These are phyloP conservation scores for Drosophila truncata DNA, from an alignment of 1,140 invertebrate genomes.

Conservation along the genomic window DNA sequence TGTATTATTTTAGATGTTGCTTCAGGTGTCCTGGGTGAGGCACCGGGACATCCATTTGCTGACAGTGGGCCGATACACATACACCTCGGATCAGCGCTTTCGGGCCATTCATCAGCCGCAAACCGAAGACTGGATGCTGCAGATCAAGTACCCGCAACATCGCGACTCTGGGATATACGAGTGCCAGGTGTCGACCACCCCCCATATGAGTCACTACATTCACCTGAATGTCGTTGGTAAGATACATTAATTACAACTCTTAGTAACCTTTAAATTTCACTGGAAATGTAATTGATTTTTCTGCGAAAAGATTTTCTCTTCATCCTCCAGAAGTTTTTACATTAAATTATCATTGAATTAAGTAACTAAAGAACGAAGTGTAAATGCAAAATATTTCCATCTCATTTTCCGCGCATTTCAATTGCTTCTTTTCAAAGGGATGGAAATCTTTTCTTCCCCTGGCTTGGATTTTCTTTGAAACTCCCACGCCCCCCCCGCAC, in stretches of 20 bases:
- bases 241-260: constrained; percentile 80
- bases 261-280: not conserved
- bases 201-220: constrained; percentile 94
- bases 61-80: constrained; percentile 95
- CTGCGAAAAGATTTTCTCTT: not conserved
- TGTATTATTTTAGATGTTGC: constrained; percentile 87
- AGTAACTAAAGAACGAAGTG: constrained; percentile 28
- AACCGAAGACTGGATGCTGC: constrained; percentile 95
- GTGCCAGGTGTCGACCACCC: constrained; percentile 95
- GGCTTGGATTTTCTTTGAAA: constrained; percentile 47
- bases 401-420: constrained; percentile 22
- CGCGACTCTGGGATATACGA: constrained; percentile 94
- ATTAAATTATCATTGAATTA: constrained; percentile 37
- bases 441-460: constrained; percentile 28
- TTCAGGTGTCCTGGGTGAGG: constrained; percentile 95
- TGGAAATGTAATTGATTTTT: not conserved
- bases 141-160: constrained; percentile 93
- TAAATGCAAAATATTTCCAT: constrained; percentile 32
- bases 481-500: constrained; percentile 29
- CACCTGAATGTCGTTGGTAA: constrained; percentile 94
- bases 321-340: constrained; percentile 9
- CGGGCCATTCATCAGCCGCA: constrained; percentile 93
- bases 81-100: constrained; percentile 96
- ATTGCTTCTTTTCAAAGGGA: constrained; percentile 37
- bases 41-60: constrained; percentile 95